Conservation (phyloP, 2,113 vertebrate genomes). For the Xiphophorus hellerii region DNA sequence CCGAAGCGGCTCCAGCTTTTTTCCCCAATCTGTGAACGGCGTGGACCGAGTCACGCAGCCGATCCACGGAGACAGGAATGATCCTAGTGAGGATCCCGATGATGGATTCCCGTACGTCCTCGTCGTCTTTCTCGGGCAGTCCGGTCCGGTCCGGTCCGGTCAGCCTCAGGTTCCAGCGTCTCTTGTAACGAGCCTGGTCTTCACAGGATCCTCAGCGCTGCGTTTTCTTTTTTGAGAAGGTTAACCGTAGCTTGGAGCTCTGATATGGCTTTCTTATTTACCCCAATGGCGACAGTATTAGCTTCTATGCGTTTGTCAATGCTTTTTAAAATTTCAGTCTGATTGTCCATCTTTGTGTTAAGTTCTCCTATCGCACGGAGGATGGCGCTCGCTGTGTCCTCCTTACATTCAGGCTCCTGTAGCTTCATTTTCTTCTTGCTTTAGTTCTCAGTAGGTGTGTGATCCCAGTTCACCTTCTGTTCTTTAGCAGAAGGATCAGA, state of each 20-base stretch:
- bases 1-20: not conserved
- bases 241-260: not conserved
- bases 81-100: not conserved
- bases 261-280: not conserved
- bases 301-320: not conserved
- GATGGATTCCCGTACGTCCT: no score
- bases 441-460: no score
- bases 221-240: no score
- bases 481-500: no score
- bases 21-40: not conserved
- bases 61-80: not conserved
- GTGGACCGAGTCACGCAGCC: not conserved
- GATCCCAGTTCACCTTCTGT: no score
- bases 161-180: no score
- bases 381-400: not conserved
- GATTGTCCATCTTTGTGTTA: not conserved
- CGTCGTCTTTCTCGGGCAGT: not conserved
- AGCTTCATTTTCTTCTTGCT: no score
- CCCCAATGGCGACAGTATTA: not conserved
- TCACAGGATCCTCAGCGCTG: no score
- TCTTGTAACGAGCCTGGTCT: no score
- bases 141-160: no score
- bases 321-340: not conserved
- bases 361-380: no score
- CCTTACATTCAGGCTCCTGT: no score